These are phyloP conservation scores for Drosophila affinis DNA, from an alignment of 2,888 invertebrate species.

Conservation along the genomic window DNA sequence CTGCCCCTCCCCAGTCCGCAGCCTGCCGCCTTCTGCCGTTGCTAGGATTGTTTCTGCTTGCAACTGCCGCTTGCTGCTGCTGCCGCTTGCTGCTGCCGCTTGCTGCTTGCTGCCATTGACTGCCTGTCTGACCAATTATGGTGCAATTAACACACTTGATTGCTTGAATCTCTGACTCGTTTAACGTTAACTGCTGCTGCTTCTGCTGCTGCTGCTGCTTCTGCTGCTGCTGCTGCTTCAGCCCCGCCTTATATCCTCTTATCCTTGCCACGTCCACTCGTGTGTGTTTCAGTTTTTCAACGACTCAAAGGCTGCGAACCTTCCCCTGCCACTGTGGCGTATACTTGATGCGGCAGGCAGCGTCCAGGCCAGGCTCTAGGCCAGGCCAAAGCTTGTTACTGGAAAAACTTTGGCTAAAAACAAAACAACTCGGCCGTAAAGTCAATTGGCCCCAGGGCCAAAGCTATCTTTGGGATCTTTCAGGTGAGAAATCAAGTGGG, in stretches of 20 bases:
- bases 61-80: conserved; percentile 1
- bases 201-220: conserved; percentile 1
- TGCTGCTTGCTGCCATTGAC: conserved; percentile 51
- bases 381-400: conserved; percentile 39
- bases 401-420: conserved; percentile 30
- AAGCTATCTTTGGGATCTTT: conserved; percentile 21
- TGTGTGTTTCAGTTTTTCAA: conserved; percentile 42
- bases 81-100: background rate
- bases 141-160: conserved; percentile 78
- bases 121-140: conserved; percentile 76
- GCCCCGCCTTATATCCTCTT: conserved; percentile 7
- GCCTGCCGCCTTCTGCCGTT: conserved; percentile 10
- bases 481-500: conserved; percentile 9
- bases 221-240: conserved; percentile 1
- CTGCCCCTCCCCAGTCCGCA: background rate
- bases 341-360: conserved; percentile 33
- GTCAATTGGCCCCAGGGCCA: conserved; percentile 56
- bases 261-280: conserved; percentile 14
- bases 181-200: conserved; percentile 39
- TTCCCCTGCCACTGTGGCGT: conserved; percentile 22
- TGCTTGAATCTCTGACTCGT: conserved; percentile 56
- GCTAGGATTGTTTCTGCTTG: conserved; percentile 15
- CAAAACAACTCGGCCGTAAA: conserved; percentile 57
- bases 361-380: conserved; percentile 3
- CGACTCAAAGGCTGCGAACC: conserved; percentile 60